Percentiles rank a stretch among this genome's conserved stretches.
Evolutionary conservation across 2,888 invertebrate species (phyloP).

Genomic region (Tryphoninae sp.): DNA sequence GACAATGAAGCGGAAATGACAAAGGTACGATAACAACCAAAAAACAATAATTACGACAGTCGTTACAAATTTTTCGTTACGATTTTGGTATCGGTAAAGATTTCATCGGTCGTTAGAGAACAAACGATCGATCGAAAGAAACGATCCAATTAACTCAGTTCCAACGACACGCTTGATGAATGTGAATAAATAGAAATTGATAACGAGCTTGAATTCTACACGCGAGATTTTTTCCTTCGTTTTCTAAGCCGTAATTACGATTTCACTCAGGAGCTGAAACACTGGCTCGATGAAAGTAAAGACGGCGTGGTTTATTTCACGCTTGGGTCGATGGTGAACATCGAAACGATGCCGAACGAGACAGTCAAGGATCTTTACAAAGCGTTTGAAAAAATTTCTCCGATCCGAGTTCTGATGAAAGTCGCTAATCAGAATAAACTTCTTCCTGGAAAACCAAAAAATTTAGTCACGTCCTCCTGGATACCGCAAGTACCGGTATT

Average conservation of each 20-base stretch:
- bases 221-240: not conserved
- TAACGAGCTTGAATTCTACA: not conserved
- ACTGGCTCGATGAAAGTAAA: slow-evolving; percentile 68
- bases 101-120: not conserved
- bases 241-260: not conserved
- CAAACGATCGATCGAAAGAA: too few relatives aligned
- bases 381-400: slow-evolving; percentile 62
- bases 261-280: slow-evolving; percentile 64
- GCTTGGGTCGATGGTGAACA: slow-evolving; percentile 70
- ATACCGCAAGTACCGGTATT: slow-evolving; percentile 72
- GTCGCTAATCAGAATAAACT: slow-evolving; percentile 63
- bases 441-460: slow-evolving; percentile 68
- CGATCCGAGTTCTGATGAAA: slow-evolving; percentile 68
- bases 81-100: not conserved
- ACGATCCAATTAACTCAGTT: too few relatives aligned
- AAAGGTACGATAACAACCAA: slow-evolving; percentile 54
- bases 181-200: not conserved
- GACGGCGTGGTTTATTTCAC: slow-evolving; percentile 70
- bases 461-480: slow-evolving; percentile 68
- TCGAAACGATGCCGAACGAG: slow-evolving; percentile 68
- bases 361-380: slow-evolving; percentile 65
- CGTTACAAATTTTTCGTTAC: not conserved
- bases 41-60: not conserved
- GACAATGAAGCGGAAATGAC: slow-evolving; percentile 55
- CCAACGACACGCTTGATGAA: too few relatives aligned